Conservation (phyloP, 2,113 vertebrate genomes). For the Platichthys flesus region DNA sequence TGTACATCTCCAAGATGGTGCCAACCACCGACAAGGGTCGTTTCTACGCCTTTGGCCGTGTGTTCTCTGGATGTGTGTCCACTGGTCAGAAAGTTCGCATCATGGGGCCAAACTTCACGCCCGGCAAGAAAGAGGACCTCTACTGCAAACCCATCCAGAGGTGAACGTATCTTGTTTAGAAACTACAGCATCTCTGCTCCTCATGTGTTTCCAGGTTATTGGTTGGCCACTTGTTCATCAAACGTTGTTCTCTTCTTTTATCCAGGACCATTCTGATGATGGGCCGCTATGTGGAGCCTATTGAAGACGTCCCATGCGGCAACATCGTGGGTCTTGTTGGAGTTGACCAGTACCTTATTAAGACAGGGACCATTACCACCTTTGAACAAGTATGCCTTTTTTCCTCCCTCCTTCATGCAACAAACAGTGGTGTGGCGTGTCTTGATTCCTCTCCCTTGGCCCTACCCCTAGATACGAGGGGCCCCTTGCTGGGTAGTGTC, state of each 20-base stretch:
- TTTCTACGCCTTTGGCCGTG: slow-evolving; percentile 95
- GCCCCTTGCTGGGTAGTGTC: too few species aligned
- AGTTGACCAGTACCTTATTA: slow-evolving; percentile 93
- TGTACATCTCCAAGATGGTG: slow-evolving; percentile 99
- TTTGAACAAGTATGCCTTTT: slow-evolving; percentile 79
- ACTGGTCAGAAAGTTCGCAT: slow-evolving; percentile 95
- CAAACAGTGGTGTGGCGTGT: neutral
- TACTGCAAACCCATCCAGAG: slow-evolving; percentile 96
- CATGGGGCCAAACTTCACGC: slow-evolving; percentile 96
- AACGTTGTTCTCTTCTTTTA: neutral
- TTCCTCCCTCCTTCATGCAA: neutral
- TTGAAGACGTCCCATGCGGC: slow-evolving; percentile 95
- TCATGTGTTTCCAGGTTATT: neutral
- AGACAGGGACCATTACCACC: slow-evolving; percentile 96
- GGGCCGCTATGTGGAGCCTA: slow-evolving; percentile 94
- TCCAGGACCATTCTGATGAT: slow-evolving; percentile 96
- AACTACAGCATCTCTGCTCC: neutral
- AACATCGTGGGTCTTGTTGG: slow-evolving; percentile 96
- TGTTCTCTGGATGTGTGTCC: slow-evolving; percentile 93
- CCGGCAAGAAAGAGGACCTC: slow-evolving; percentile 96
- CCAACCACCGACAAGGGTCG: slow-evolving; percentile 94
- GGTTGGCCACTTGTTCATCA: neutral
- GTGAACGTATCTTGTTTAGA: slow-evolving; percentile 69
- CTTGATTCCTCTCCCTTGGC: too few species aligned
- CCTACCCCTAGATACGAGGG: too few species aligned